phyloP scores from a whole-genome alignment of 2,113 vertebrate genomes.

The Scomber scombrus region DNA sequence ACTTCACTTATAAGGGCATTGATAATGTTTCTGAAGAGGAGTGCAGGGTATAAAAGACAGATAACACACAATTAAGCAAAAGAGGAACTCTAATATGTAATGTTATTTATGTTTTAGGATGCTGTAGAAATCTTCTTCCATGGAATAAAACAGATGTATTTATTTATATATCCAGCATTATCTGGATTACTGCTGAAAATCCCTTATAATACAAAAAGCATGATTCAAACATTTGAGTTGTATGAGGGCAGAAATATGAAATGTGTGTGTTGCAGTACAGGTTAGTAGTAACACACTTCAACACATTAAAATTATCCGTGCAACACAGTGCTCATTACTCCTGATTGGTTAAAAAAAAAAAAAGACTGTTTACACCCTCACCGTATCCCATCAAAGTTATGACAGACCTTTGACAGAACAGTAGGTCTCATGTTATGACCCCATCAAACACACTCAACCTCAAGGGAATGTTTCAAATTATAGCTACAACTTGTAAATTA shows the following conservation, averaged over 20 bases:
- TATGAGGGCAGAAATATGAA: neutral
- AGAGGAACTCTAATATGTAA: neutral
- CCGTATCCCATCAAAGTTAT: too few relatives aligned
- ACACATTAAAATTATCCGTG: neutral
- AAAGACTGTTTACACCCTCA: neutral
- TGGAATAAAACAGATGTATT: neutral
- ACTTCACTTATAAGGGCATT: neutral
- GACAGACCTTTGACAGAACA: neutral
- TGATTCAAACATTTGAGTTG: neutral
- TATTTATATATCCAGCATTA: neutral
- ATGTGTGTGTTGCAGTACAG: too few relatives aligned
- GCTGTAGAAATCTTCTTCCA: too few relatives aligned
- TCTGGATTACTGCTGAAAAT: neutral
- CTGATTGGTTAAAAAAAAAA: neutral
- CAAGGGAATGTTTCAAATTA: constrained; percentile 24
- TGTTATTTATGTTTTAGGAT: neutral
- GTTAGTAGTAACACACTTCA: too few relatives aligned
- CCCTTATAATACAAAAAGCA: neutral
- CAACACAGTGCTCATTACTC: neutral
- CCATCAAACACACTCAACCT: constrained; percentile 4
- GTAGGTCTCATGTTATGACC: neutral
- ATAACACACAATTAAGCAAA: neutral
- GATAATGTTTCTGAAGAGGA: too few relatives aligned
- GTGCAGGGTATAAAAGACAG: neutral
- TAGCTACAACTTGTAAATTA: constrained; percentile 11